Evolutionary conservation across 1,140 invertebrate species (phyloP), one percentile per base, ranked within the genome.

Genomic region (Teleogryllus occipitalis): DNA sequence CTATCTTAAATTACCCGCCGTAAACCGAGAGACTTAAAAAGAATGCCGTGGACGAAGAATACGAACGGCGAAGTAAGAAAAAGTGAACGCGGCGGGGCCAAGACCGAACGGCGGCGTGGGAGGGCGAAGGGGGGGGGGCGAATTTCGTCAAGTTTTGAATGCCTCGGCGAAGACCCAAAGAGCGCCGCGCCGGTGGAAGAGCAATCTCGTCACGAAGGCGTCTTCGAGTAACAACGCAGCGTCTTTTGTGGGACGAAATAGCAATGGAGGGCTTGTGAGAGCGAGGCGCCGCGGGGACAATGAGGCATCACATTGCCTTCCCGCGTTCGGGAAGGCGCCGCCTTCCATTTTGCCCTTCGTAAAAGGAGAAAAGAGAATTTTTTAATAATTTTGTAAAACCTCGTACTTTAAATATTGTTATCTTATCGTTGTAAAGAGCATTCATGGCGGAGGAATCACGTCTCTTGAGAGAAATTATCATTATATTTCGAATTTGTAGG

Each of bases 131-230:
- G 76, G 7, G 46, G 15, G 7, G 7, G 39, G 39, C n/a, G 21
- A 77, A 65, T 65, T 65, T 65, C 54, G 54, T 65, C 54, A 65
- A 65, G 10, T 65, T 65, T 65, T 65, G 54, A 65, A 65, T 65
- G 18, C 54, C 54, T 2, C 54, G 18, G 54, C 27, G 27, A 39
- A 39, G 27, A 1, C 27, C 27, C 27, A 39, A 39, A 39, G 18
- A 65, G 54, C 54, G 54, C 54, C 10, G 54, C 10, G 54, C 54
- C 54, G 15, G 75, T 15, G 76, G 76, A 77, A 12, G 48, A 1
- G 27, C 27, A 39, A 39, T 39, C 27, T 39, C 18, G 76, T 18
- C 15, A 21, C 8, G 48, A 77, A 18, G 46, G 46, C 15, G 54
- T 65, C 54, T 65, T 65, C 10, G 54, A 65, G 18, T 65, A 65